phyloP scores from a whole-genome alignment of 1,140 invertebrate species.

The Brachionus paranguensis region DNA sequence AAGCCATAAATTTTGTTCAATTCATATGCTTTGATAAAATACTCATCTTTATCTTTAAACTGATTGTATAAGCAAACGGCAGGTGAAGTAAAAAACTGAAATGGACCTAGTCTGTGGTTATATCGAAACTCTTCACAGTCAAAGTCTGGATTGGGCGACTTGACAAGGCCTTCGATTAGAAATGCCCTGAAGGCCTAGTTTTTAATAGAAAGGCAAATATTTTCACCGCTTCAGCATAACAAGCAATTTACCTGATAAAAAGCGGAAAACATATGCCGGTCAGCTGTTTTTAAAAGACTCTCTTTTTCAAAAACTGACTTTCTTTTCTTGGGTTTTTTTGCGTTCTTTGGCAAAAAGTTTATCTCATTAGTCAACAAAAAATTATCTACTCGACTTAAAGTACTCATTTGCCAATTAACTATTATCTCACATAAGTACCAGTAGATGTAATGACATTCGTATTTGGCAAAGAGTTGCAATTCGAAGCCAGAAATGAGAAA shows the following conservation, averaged over 20 bases:
- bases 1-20: background rate
- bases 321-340: conserved; percentile 23
- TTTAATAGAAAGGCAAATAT: background rate
- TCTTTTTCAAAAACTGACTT: conserved; percentile 63
- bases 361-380: conserved; percentile 72
- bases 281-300: conserved; percentile 58
- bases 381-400: conserved; percentile 77
- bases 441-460: conserved; percentile 91
- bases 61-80: conserved; percentile 80
- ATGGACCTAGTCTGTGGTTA: conserved; percentile 83
- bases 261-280: conserved; percentile 12
- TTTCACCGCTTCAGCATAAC: background rate
- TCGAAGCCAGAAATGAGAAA: conserved; percentile 89
- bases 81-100: conserved; percentile 75
- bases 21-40: conserved; percentile 28
- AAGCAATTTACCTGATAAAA: conserved; percentile 24
- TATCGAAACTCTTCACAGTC: conserved; percentile 88
- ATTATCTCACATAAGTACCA: conserved; percentile 94
- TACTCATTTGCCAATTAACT: conserved; percentile 84
- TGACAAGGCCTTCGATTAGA: conserved; percentile 63
- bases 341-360: conserved; percentile 27
- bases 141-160: conserved; percentile 75
- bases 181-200: conserved; percentile 16
- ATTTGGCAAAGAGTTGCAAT: conserved; percentile 86
- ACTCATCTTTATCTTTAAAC: conserved; percentile 57